A percentile compares a stretch with the other conserved stretches of the same genome.
Conservation (phyloP, 2,113 vertebrate genomes). For the Eonycteris spelaea region DNA sequence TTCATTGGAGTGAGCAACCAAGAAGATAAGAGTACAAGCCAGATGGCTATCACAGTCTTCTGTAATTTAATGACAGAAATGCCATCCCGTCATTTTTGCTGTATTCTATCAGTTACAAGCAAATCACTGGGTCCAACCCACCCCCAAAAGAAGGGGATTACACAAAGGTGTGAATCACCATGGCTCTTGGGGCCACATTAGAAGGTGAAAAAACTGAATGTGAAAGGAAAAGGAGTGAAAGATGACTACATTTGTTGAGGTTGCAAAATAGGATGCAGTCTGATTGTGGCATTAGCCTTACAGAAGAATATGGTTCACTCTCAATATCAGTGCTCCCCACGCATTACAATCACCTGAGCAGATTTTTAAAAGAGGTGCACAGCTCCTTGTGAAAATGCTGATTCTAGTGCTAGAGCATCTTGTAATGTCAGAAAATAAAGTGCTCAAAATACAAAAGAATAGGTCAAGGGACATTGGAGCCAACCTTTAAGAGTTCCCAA, state of each 20-base stretch:
- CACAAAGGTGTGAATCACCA: background rate
- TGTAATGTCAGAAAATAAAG: background rate
- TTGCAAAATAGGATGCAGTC: background rate
- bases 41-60: background rate
- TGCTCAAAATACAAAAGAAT: slow-evolving; percentile 1
- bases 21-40: background rate
- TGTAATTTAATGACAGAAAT: background rate
- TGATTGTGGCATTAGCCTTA: background rate
- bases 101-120: background rate
- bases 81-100: background rate
- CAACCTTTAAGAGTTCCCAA: background rate
- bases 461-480: background rate
- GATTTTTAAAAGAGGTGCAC: background rate
- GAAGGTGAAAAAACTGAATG: background rate
- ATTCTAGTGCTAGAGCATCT: background rate
- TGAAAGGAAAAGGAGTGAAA: slow-evolving; percentile 14
- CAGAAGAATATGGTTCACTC: background rate
- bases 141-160: background rate
- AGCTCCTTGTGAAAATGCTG: slow-evolving; percentile 29
- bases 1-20: background rate
- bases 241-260: background rate
- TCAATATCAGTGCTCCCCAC: background rate
- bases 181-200: background rate
- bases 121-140: background rate
- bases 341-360: background rate